Evolutionary conservation across 2,113 vertebrate species (phyloP), one percentile per base, ranked within the genome.

Genomic region (Chionodraco myersi): DNA sequence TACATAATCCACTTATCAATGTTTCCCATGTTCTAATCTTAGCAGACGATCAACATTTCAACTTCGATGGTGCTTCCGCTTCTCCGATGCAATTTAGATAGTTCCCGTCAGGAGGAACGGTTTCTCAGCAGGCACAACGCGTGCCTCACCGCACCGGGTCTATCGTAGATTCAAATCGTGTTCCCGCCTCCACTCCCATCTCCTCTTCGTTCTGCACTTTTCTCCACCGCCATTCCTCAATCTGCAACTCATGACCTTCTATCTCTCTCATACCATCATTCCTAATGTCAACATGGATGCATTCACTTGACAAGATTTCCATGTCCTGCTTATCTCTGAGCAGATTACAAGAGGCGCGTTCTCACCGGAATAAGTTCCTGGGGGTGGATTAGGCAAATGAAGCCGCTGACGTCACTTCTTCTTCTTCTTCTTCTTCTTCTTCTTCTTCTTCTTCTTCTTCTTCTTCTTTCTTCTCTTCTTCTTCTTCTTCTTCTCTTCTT

Each of bases 41-140:
- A 3, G 12, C 44, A 2, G 16, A 63, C 44, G 2, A 89, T 88
- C 85, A 2, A 34, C 79, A 75, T 79, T 88, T 79, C 79, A 34
- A 69, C 86, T 63, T 63, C 70, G 26, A 78, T 56, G 83, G 68
- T 57, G 72, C 80, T 34, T 3, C 74, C 2, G 77, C 80, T 67
- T 75, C 18, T 15, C 88, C 81, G 88, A 90, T 92, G 87, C 74
- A 89, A 89, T 89, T 89, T 89, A 92, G 90, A 92, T 92, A 85
- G 63, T 15, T 48, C 30, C 68, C 68, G 34, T 8, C 52, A 12
- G 86, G 83, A 79, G 76, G 87, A 81, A 68, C 44, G 85, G 75
- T 6, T 51, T 65, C 83, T 89, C 86, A 85, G 86, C 82, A 83
- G 84, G 47, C 60, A 18, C 47, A 57, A 21, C 21, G 21, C 21